Evolutionary conservation across 35 echinoderm and acorn worm species (phyloP).

Genomic region (Patiria miniata): DNA sequence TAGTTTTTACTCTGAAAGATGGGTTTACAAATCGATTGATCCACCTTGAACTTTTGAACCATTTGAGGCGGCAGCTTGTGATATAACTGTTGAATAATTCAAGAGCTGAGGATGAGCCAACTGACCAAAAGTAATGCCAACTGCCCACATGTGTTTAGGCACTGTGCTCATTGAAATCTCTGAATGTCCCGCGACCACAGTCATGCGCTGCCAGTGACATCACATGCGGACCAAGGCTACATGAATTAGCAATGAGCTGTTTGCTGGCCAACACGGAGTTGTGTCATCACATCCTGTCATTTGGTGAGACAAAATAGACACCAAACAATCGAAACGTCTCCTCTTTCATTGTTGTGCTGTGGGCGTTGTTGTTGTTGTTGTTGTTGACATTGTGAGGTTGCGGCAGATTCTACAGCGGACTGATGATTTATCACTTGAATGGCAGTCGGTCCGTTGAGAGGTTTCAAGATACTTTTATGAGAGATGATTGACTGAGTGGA

Average conservation of each 20-base stretch:
- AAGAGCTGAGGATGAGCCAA: background rate
- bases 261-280: constrained; percentile 12
- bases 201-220: background rate
- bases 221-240: constrained; percentile 13
- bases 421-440: no score
- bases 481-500: no score
- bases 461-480: no score
- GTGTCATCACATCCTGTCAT: constrained; percentile 25
- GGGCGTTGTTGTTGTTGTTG: no score
- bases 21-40: no score
- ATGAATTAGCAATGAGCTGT: background rate
- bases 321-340: no score
- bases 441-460: no score
- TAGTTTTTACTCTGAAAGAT: no score
- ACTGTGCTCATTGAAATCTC: background rate
- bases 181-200: background rate
- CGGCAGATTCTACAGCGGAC: no score
- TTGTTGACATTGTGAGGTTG: no score
- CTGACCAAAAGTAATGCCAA: no score
- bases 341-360: no score
- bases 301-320: background rate
- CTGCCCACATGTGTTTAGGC: background rate
- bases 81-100: constrained; percentile 30
- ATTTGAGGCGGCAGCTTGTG: background rate
- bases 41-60: constrained; percentile 13